A percentile compares a stretch with the other conserved stretches of the same genome.
Conservation (phyloP, 30 jellyfish, hydroid and myxozoan species). For the Pseudorhiza aurosa region DNA sequence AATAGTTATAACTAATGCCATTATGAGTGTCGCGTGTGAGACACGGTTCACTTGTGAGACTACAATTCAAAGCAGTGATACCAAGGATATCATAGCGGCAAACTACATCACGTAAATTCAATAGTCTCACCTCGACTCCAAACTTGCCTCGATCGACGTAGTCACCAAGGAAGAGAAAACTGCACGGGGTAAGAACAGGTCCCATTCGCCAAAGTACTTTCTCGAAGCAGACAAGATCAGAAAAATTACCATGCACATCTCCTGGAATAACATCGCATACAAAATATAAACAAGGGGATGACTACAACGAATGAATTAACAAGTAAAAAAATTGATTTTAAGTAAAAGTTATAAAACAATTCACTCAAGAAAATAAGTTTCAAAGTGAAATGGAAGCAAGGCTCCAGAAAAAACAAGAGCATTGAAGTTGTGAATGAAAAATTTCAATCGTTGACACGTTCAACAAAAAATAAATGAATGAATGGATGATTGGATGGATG, state of each 20-base stretch:
- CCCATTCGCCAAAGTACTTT: conserved; percentile 81
- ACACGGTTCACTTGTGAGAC: too few species aligned
- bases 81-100: background rate
- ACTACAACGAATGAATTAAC: background rate
- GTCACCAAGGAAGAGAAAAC: conserved; percentile 69
- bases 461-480: background rate
- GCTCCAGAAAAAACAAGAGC: background rate
- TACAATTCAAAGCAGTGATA: background rate
- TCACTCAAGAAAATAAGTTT: background rate
- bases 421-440: too few species aligned
- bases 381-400: background rate
- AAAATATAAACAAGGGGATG: background rate
- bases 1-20: too few species aligned
- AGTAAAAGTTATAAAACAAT: background rate
- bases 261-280: conserved; percentile 54
- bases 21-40: too few species aligned
- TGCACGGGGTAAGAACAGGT: conserved; percentile 75
- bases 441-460: too few species aligned
- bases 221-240: conserved; percentile 79
- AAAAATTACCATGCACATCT: conserved; percentile 73
- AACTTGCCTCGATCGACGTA: conserved; percentile 68
- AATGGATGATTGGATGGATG: background rate
- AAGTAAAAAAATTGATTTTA: background rate
- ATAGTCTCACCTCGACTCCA: conserved; percentile 64
- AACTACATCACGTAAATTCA: background rate